Base-by-base conservation (phyloP, 64 coral and sea anemone species). In the Porites australiensis region DNA sequence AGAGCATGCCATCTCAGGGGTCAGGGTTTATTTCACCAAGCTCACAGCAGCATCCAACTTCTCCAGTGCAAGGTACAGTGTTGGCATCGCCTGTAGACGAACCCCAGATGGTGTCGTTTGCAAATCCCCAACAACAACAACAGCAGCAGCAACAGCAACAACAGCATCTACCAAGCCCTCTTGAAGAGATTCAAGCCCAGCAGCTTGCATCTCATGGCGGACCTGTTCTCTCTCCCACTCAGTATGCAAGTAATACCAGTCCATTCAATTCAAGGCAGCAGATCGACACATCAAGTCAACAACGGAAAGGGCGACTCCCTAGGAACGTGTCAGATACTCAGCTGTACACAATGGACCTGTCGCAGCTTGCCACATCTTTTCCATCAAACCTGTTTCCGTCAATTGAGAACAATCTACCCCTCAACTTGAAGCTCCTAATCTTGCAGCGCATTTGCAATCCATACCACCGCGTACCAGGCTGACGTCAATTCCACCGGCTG, bases 291-390 rank as follows among this genome's bases (percentile, higher is more conserved):
- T 19, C 44, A 22, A 84, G 19, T 68, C 81, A 84, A 21, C 51
- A 58, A 4, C 91, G 89, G 19, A 91, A 87, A 49, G 89, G 88
- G 13, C 49, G 62, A 21, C 21, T 95, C 27, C 88, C 95, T 49
- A 91, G 95, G 55, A 98, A 98, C 91, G 95, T 98, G 0, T 98
- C 95, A 15, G 95, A 98, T 64, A 80, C 88, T 6, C 92, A 94
- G 77, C 59, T 98, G 44, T 98, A 93, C 47, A 94, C 88, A 19
- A 98, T 98, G 92, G 95, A 98, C 73, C 49, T 86, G 14, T 94
- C 91, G 16, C 92, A 94, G 37, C 89, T 98, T 87, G 88, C 75
- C 57, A 74, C 89, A 19, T 76, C 95, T 50, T 83, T 98, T 44
- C 82, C 89, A 44, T 89, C 92, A 75, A 89, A 80, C 67, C 50